A percentile compares a stretch with the other conserved stretches of the same genome.
Conservation (phyloP, 2,797 vertebrate species). For the Arremon brunneinucha region DNA sequence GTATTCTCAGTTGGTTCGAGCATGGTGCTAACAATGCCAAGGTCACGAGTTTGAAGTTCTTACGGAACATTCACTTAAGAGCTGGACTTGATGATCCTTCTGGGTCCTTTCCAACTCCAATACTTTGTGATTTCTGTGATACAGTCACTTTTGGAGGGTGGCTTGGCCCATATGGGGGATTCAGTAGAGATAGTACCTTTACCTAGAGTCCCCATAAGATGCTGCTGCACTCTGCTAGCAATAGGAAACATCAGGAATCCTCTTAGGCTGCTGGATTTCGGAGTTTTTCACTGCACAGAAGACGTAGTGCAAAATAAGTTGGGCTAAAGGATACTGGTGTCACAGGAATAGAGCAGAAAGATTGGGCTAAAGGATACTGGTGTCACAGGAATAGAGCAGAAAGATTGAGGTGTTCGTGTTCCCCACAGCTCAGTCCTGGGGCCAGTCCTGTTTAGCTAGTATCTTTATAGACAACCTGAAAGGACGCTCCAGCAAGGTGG, state of each 20-base stretch:
- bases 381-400: background rate
- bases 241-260: background rate
- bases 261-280: background rate
- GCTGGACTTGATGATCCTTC: background rate
- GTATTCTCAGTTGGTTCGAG: background rate
- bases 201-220: background rate
- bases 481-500: background rate
- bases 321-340: background rate
- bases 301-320: background rate
- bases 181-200: background rate
- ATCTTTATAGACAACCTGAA: background rate
- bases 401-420: background rate
- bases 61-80: background rate
- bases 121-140: background rate
- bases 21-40: background rate
- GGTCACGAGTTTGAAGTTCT: background rate
- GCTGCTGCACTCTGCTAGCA: background rate
- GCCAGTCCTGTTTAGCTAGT: background rate
- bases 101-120: background rate
- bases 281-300: background rate
- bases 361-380: background rate
- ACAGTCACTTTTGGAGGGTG: background rate
- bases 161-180: background rate
- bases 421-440: no score
- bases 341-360: background rate